These are phyloP conservation scores for Octopus sinensis DNA, from an alignment of 1,140 invertebrate species.

Conservation along the genomic window DNA sequence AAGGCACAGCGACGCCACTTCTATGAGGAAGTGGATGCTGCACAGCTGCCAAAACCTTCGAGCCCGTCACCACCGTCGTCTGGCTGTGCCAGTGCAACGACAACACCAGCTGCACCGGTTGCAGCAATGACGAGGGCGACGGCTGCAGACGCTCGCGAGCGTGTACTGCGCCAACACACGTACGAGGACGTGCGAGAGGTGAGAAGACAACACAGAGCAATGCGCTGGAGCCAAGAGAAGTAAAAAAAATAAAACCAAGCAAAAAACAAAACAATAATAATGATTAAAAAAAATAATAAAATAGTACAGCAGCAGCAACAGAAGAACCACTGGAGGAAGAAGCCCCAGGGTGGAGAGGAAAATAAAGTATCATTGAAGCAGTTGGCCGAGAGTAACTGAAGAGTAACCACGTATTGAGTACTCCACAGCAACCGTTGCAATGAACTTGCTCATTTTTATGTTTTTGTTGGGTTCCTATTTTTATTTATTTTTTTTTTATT, in stretches of 20 bases:
- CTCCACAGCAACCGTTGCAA: no score
- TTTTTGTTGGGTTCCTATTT: no score
- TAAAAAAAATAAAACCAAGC: background rate
- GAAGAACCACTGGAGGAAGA: no score
- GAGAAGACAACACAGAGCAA: constrained; percentile 18
- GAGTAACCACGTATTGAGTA: no score
- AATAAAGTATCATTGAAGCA: no score
- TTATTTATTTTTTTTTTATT: no score
- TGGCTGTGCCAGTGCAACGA: background rate
- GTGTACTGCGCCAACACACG: constrained; percentile 34
- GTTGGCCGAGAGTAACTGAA: no score
- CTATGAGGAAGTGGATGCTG: constrained; percentile 33
- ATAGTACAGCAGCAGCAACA: no score
- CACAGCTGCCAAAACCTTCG: background rate
- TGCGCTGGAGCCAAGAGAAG: background rate
- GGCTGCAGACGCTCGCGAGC: constrained; percentile 24
- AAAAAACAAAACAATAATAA: background rate
- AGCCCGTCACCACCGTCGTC: background rate
- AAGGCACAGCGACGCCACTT: constrained; percentile 19
- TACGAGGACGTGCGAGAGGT: constrained; percentile 42
- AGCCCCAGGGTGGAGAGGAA: no score
- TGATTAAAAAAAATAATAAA: background rate
- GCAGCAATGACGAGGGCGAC: background rate
- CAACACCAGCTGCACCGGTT: background rate
- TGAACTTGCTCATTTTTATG: no score